Evolutionary conservation across 2,888 invertebrate genomes (phyloP), one percentile per base, ranked within the genome.

Genomic region (Diaphora mendica): DNA sequence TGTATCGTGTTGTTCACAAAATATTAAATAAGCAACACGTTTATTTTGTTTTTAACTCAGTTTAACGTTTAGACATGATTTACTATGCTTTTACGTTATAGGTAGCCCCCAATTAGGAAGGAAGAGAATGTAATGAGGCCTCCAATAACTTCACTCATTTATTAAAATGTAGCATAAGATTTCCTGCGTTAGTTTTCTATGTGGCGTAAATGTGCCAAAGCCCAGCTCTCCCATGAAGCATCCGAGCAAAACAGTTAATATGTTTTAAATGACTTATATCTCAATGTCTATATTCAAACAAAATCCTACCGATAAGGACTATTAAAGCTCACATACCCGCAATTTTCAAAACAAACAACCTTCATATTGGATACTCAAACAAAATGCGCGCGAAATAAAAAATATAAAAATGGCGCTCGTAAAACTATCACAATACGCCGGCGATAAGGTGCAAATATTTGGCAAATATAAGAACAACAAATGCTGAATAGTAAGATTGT

Each of bases 361-460:
- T 85, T 87, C 89, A 89, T 90, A 86, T 90, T 88, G 88, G 81
- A 88, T 71, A 79, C 80, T 76, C 77, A 82, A 85, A 84, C 81
- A 85, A 86, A 80, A 87, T 86, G 86, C 83, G 88, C 89, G 90
- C 86, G 88, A 90, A 89, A 88, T 83, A 87, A 86, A 87, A 87
- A 83, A 80, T 79, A 90, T 89, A 89, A 90, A 90, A 89, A 90
- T 90, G 88, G 86, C 81, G 77, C 84, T 88, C 90, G 86, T 91
- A 91, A 91, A 91, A 90, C 90, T 91, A 92, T 93, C 91, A 91
- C 89, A 91, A 88, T 87, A 87, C 79, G 81, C 80, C 76, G 74
- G 86, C 89, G 91, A 92, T 91, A 92, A 93, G 91, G 92, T 91
- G 92, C 88, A 91, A 92, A 92, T 91, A 92, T 92, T 93, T 94